Evolutionary conservation across 2,113 vertebrate genomes (phyloP).

Genomic region (Danionella cerebrum): DNA sequence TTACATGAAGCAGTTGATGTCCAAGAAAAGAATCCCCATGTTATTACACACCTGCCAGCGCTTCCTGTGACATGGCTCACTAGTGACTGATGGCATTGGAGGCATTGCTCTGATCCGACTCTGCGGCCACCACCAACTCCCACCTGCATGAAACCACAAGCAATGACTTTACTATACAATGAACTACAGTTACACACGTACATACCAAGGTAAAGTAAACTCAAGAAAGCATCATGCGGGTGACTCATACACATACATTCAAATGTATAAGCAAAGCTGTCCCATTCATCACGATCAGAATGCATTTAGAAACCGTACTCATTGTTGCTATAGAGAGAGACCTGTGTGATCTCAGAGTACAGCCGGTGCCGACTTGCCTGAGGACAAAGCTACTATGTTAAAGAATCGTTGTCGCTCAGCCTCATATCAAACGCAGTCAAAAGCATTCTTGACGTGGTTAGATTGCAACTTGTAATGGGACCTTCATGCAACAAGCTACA

Average conservation of each 20-base stretch:
- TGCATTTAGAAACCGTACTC: slow-evolving; percentile 46
- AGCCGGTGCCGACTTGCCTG: slow-evolving; percentile 58
- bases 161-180: slow-evolving; percentile 31
- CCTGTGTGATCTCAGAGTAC: slow-evolving; percentile 40
- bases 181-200: not conserved
- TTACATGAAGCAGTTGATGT: not conserved
- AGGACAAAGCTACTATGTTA: slow-evolving; percentile 44
- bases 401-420: slow-evolving; percentile 32
- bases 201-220: slow-evolving; percentile 54
- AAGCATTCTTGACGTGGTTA: slow-evolving; percentile 54
- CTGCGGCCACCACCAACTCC: slow-evolving; percentile 48
- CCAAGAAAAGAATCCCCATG: not conserved
- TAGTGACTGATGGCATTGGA: slow-evolving; percentile 44
- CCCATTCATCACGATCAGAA: slow-evolving; percentile 60
- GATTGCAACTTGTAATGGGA: slow-evolving; percentile 43
- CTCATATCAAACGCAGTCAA: slow-evolving; percentile 55
- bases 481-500: slow-evolving; percentile 38
- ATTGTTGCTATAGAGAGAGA: slow-evolving; percentile 44
- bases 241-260: slow-evolving; percentile 44
- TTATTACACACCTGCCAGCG: slow-evolving; percentile 42
- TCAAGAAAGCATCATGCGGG: slow-evolving; percentile 51
- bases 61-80: slow-evolving; percentile 33
- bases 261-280: slow-evolving; percentile 46
- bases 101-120: slow-evolving; percentile 42
- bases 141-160: slow-evolving; percentile 62